Evolutionary conservation across 1,140 invertebrate species (phyloP).

Genomic region (Diprion similis): DNA sequence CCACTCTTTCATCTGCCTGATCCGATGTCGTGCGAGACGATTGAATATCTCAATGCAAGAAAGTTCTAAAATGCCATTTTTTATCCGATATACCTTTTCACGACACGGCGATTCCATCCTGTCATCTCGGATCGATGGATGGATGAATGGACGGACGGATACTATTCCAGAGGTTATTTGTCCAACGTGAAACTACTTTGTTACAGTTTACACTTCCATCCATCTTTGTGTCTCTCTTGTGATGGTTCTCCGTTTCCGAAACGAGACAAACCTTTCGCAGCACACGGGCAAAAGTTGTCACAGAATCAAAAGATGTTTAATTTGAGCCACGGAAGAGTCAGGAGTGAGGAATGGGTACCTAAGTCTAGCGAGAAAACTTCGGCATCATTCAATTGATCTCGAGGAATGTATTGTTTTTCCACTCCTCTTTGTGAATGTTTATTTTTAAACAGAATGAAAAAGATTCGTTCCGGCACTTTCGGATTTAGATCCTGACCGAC

Average conservation of each 20-base stretch:
- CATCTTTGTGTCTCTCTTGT: no score
- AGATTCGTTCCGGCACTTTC: constrained; percentile 7
- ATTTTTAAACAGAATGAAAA: constrained; percentile 1
- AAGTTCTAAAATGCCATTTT: not conserved
- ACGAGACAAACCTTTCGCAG: not conserved
- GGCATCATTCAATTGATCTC: constrained; percentile 9
- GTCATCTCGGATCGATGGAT: no score
- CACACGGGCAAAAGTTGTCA: not conserved
- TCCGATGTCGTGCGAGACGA: not conserved
- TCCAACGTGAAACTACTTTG: no score
- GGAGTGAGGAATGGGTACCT: not conserved
- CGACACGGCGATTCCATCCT: not conserved
- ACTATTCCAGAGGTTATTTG: no score
- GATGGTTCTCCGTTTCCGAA: no score
- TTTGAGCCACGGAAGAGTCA: not conserved
- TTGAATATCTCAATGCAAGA: not conserved
- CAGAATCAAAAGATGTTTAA: not conserved
- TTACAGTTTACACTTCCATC: no score
- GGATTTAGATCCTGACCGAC: not conserved
- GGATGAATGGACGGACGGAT: no score
- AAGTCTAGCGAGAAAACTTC: not conserved
- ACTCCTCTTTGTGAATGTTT: not conserved
- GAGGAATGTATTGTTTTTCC: constrained; percentile 11
- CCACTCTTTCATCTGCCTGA: not conserved
- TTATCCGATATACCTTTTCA: not conserved